phyloP scores from a whole-genome alignment of 2,888 invertebrate species.

The Conops quadrifasciatus region DNA sequence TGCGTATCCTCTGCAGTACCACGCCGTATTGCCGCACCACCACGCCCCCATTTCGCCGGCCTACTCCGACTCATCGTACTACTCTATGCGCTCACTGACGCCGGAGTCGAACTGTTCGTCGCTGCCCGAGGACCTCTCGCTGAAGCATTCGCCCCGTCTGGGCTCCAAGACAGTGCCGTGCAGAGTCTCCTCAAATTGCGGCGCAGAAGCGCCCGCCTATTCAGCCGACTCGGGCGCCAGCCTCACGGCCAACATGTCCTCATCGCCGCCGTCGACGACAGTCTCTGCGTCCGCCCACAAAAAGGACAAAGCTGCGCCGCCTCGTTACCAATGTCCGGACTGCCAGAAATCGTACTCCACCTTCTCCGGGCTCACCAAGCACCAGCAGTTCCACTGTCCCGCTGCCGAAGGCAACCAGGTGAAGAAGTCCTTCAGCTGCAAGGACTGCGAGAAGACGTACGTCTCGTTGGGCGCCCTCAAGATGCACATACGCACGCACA shows the following conservation, averaged over 20 bases:
- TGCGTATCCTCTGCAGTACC: slow-evolving; percentile 39
- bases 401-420: slow-evolving; percentile 84
- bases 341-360: slow-evolving; percentile 97
- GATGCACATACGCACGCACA: slow-evolving; percentile 99
- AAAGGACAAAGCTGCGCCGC: slow-evolving; percentile 64
- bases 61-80: slow-evolving; percentile 64
- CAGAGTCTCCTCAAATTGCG: neutral
- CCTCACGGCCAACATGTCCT: slow-evolving; percentile 26
- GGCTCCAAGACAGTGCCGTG: slow-evolving; percentile 9
- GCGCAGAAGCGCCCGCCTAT: neutral
- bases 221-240: slow-evolving; percentile 15
- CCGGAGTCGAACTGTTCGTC: slow-evolving; percentile 63
- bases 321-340: slow-evolving; percentile 90
- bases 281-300: slow-evolving; percentile 58
- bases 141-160: slow-evolving; percentile 54
- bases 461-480: slow-evolving; percentile 94
- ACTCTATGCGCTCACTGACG: slow-evolving; percentile 63
- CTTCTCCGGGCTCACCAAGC: slow-evolving; percentile 95
- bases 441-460: slow-evolving; percentile 96
- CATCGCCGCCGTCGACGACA: slow-evolving; percentile 26
- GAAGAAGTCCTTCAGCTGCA: slow-evolving; percentile 94
- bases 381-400: slow-evolving; percentile 95
- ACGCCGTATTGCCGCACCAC: slow-evolving; percentile 42
- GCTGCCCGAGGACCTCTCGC: slow-evolving; percentile 62
- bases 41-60: slow-evolving; percentile 64